Percentiles rank a stretch among this genome's conserved stretches.
phyloP scores from a whole-genome alignment of 1,140 invertebrate genomes.

The Papilio xuthus region DNA sequence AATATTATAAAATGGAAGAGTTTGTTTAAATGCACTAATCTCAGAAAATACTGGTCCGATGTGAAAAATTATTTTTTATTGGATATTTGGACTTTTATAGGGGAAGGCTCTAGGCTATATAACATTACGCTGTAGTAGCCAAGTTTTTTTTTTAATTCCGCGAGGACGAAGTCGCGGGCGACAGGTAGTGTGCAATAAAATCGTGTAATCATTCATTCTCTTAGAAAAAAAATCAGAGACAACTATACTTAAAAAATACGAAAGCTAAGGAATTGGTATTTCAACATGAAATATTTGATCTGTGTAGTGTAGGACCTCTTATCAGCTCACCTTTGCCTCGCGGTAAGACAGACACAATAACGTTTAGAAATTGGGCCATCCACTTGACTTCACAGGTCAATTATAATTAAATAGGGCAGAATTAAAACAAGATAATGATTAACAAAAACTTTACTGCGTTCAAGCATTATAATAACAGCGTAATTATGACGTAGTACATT shows the following conservation, averaged over 20 bases:
- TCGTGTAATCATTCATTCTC: background rate
- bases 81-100: no score
- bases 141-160: no score
- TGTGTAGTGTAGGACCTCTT: background rate
- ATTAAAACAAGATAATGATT: slow-evolving; percentile 45
- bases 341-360: slow-evolving; percentile 25
- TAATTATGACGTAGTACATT: slow-evolving; percentile 43
- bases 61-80: no score
- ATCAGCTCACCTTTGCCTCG: slow-evolving; percentile 14
- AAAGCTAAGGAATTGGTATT: background rate
- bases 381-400: slow-evolving; percentile 39
- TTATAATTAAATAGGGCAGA: slow-evolving; percentile 48
- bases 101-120: no score
- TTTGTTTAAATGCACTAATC: no score
- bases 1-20: no score
- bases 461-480: slow-evolving; percentile 63
- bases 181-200: no score
- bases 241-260: background rate
- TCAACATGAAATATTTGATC: background rate
- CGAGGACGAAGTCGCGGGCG: no score
- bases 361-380: slow-evolving; percentile 38
- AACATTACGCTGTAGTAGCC: no score
- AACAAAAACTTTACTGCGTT: slow-evolving; percentile 62
- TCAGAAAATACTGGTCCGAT: no score
- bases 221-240: background rate